Percentiles rank a stretch among this genome's conserved stretches.
These are phyloP conservation scores for Elachura formosa DNA, from an alignment of 2,113 vertebrate genomes.

Conservation along the genomic window DNA sequence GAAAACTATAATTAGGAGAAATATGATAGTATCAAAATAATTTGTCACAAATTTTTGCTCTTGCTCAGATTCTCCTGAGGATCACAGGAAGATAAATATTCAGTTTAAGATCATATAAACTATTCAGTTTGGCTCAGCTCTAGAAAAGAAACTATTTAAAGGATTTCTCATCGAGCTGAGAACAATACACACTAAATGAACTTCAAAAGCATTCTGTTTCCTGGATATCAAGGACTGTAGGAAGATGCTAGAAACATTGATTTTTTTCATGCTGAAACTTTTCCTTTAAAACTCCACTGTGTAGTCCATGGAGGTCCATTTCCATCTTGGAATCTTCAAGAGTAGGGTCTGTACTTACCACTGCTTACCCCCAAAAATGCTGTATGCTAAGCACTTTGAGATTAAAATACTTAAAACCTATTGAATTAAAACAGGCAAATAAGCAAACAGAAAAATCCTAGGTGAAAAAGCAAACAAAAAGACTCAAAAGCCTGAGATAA, in stretches of 20 bases:
- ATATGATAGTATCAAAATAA: background rate
- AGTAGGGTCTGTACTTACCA: background rate
- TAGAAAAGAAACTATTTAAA: background rate
- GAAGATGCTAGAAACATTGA: background rate
- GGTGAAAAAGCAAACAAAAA: background rate
- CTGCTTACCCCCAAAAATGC: background rate
- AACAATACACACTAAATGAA: background rate
- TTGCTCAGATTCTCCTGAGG: background rate
- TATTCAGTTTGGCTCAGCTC: background rate
- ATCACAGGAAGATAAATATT: background rate
- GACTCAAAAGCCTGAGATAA: background rate
- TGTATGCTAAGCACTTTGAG: background rate
- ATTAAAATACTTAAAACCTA: background rate
- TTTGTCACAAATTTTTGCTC: background rate
- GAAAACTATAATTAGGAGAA: background rate
- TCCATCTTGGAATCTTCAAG: background rate
- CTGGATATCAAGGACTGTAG: background rate
- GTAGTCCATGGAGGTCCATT: accelerated
- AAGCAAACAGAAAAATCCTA: background rate
- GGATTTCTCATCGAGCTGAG: background rate
- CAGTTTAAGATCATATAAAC: background rate
- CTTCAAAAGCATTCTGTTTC: background rate
- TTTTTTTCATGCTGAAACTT: background rate
- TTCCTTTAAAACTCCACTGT: background rate
- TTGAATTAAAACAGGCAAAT: background rate